phyloP scores from a whole-genome alignment of 2,888 invertebrate genomes.

The Hyppa rectilinea region DNA sequence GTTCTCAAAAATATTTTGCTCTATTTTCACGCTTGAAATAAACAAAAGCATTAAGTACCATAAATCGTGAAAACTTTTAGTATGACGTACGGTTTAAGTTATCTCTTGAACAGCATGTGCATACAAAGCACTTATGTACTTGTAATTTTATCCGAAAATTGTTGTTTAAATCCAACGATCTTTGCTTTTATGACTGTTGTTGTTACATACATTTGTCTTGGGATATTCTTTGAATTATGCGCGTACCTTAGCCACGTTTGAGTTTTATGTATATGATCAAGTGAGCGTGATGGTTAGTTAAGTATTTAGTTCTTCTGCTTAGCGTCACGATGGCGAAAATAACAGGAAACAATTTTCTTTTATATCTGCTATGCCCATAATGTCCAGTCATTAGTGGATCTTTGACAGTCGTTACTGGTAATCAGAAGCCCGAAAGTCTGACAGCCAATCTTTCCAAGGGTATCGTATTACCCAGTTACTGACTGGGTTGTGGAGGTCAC shows the following conservation, averaged over 20 bases:
- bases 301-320: too few relatives aligned
- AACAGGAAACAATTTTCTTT: too few relatives aligned
- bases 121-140: conserved; percentile 39
- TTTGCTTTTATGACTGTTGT: conserved; percentile 58
- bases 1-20: conserved; percentile 4
- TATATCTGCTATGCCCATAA: too few relatives aligned
- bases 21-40: conserved; percentile 42
- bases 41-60: conserved; percentile 48
- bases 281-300: too few relatives aligned
- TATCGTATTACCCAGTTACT: too few relatives aligned
- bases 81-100: conserved; percentile 43
- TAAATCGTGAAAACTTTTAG: conserved; percentile 59
- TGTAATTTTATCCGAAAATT: conserved; percentile 56
- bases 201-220: conserved; percentile 42
- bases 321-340: too few relatives aligned
- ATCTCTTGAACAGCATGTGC: conserved; percentile 46
- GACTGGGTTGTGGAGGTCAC: too few relatives aligned
- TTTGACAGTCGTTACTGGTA: too few relatives aligned
- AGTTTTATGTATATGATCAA: too few relatives aligned
- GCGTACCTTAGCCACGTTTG: neutral
- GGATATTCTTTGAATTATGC: conserved; percentile 19
- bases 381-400: too few relatives aligned
- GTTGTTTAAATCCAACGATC: conserved; percentile 49
- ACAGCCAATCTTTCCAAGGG: too few relatives aligned
- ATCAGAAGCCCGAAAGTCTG: too few relatives aligned